A percentile compares a stretch with the other conserved stretches of the same genome.
Evolutionary conservation across 2,888 invertebrate species (phyloP).

Genomic region (Drosophila subsilvestris): DNA sequence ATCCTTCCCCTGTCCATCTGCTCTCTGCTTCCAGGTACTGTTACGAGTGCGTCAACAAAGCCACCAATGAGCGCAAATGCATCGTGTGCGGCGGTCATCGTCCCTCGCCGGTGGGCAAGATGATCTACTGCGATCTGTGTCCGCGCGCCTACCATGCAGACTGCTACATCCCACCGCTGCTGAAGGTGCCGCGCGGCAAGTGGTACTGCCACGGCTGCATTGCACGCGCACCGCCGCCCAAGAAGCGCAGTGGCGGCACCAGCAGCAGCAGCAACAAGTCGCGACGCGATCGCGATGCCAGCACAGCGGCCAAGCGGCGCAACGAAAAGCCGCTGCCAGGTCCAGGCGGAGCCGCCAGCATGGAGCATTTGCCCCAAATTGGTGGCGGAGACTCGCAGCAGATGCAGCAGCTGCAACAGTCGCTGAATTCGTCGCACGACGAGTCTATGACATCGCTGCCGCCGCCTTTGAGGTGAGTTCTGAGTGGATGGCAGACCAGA

Average conservation of each 20-base stretch:
- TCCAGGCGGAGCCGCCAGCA: constrained; percentile 37
- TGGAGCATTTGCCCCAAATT: constrained; percentile 52
- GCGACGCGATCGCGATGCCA: constrained; percentile 82
- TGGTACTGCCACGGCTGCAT: constrained; percentile 96
- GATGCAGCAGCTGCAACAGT: constrained; percentile 61
- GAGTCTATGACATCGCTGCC: constrained; percentile 83
- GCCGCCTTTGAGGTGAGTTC: constrained; percentile 82
- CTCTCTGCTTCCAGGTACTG: constrained; percentile 90
- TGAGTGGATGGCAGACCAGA: constrained; percentile 9
- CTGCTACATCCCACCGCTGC: constrained; percentile 94
- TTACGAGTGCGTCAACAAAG: constrained; percentile 97
- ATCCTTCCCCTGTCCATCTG: not conserved
- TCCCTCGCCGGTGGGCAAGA: constrained; percentile 85
- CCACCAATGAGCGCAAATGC: constrained; percentile 96
- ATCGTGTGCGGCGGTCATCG: constrained; percentile 94
- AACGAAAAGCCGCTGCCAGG: constrained; percentile 56
- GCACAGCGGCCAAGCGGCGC: constrained; percentile 77
- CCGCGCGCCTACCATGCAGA: constrained; percentile 96
- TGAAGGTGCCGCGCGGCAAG: constrained; percentile 92
- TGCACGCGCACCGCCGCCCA: constrained; percentile 91
- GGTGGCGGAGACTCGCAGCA: constrained; percentile 42
- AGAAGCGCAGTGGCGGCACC: constrained; percentile 85
- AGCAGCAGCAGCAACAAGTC: constrained; percentile 85
- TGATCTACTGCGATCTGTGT: constrained; percentile 95
- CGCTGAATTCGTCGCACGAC: constrained; percentile 83